These are phyloP conservation scores for Poecilus cupreus DNA, from an alignment of 2,888 invertebrate genomes.

Conservation along the genomic window DNA sequence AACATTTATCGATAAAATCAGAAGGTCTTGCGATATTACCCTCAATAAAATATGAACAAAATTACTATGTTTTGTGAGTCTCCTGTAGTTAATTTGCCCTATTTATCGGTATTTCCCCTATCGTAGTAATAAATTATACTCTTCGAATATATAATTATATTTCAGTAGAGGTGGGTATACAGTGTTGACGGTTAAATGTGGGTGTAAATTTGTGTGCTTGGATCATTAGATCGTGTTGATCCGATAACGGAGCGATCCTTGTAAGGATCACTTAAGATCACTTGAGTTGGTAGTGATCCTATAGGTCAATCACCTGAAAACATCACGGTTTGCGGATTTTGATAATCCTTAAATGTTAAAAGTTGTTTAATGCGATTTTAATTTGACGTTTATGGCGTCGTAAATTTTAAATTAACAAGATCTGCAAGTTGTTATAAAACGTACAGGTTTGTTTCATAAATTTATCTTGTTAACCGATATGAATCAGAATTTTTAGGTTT, in stretches of 20 bases:
- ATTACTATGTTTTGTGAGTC: too few species aligned
- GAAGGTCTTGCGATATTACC: too few species aligned
- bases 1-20: too few species aligned
- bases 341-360: conserved; percentile 16
- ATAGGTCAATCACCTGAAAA: conserved; percentile 42
- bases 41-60: too few species aligned
- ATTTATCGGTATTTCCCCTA: too few species aligned
- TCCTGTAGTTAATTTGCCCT: too few species aligned
- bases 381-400: conserved; percentile 12
- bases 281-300: neutral
- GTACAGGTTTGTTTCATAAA: neutral
- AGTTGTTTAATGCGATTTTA: neutral
- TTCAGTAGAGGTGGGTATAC: neutral
- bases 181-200: neutral
- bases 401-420: conserved; percentile 27
- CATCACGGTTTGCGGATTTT: conserved; percentile 11
- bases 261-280: conserved; percentile 20
- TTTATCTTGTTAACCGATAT: neutral
- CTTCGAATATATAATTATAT: neutral
- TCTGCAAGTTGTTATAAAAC: neutral
- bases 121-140: neutral
- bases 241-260: conserved; percentile 17
- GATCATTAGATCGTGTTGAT: neutral
- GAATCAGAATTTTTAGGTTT: neutral
- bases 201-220: conserved; percentile 48